A percentile compares a stretch with the other conserved stretches of the same genome.
Evolutionary conservation across 1,140 invertebrate species (phyloP).

Genomic region (Cherax destructor): DNA sequence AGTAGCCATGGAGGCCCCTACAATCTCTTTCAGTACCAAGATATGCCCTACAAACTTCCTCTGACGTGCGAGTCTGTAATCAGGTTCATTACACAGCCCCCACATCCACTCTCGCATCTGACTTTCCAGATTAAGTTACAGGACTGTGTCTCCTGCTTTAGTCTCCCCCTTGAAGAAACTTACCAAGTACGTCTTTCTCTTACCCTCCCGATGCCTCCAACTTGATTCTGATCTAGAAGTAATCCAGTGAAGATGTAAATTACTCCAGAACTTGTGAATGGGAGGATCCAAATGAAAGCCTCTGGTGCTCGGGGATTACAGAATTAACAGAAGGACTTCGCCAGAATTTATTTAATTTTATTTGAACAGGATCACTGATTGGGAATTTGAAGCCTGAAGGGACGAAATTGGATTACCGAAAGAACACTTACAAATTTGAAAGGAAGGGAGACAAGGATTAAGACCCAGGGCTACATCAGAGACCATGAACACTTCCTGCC

Average conservation of each 20-base stretch:
- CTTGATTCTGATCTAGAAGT: slow-evolving; percentile 7
- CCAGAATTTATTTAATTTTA: background rate
- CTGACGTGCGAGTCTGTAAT: no score
- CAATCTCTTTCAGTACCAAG: no score
- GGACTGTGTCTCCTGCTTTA: background rate
- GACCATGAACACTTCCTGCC: no score
- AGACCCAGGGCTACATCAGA: no score
- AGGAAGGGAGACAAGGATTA: background rate
- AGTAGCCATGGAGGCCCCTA: no score
- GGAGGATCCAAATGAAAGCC: background rate
- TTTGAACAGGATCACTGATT: background rate
- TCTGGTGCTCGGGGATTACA: background rate
- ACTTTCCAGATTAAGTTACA: no score
- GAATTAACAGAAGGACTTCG: background rate
- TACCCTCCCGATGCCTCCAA: background rate
- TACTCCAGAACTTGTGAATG: slow-evolving; percentile 24
- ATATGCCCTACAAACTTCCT: no score
- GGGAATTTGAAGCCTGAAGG: background rate
- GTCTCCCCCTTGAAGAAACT: background rate
- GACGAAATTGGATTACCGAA: background rate
- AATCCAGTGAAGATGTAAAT: slow-evolving; percentile 30
- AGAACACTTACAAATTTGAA: background rate
- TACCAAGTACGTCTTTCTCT: background rate
- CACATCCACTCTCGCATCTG: no score
- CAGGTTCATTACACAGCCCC: no score